Evolutionary conservation across 2,888 invertebrate genomes (phyloP), one percentile per base, ranked within the genome.

Genomic region (Pristionchus exspectatus): DNA sequence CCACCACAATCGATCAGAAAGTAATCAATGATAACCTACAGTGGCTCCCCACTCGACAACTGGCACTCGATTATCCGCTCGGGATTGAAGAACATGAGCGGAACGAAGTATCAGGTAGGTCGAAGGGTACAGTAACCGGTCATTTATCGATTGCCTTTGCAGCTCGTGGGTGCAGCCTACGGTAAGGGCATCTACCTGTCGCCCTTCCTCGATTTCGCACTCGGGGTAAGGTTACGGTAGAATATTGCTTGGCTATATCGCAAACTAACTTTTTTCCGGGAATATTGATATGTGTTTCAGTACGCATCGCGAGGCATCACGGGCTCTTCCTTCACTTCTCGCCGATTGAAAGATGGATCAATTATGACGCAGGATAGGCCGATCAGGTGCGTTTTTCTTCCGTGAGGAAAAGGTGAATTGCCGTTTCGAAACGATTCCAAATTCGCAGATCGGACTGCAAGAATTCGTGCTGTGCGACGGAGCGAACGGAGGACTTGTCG

Each of bases 31-130:
- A 24, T 10, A 21, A 24, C 0, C n/a, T 87, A 12, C 54, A 87
- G 87, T 87, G 87, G 87, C 7, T 87, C 87, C 0, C 21, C 18
- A 4, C 2, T 14, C 4, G 87, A 87, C 69, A 87, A 87, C 21
- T 87, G 87, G 87, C 87, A 87, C 24, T 69, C 87, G 27, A 87
- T 87, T 50, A 87, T 87, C 33, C 87, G 69, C 1, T 21, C 50
- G 16, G 87, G 87, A 69, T 27, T 87, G 21, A 87, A 59, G 59
- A 59, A 59, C 21, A 87, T 87, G 87, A 87, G 87, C 44, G 87
- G 87, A 50, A 87, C 87, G 16, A 69, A 66, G 38, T 69, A 44
- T 69, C 85, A 85, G 44, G 33, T 87, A 63, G 21, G 38, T 72
- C 14, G 30, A 30, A 1, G 30, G 16, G 27, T 85, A 74, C n/a